These are phyloP conservation scores for Circaetus cinerascens DNA, from an alignment of 2,113 vertebrate species.

Conservation along the genomic window DNA sequence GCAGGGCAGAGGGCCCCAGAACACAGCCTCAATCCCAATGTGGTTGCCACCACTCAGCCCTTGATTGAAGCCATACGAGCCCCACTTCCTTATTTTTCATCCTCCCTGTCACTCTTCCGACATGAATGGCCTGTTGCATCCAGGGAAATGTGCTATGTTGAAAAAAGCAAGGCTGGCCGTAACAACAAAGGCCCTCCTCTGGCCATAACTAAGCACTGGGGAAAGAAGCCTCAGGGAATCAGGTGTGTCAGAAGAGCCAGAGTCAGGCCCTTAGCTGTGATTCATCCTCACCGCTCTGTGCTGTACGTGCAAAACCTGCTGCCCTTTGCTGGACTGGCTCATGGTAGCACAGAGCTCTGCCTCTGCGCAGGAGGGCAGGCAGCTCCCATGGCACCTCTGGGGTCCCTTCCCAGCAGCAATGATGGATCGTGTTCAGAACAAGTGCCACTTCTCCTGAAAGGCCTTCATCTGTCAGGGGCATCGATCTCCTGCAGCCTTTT, in stretches of 20 bases:
- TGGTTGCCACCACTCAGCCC: not conserved
- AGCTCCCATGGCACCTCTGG: not conserved
- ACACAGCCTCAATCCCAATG: not conserved
- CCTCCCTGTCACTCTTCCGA: not conserved
- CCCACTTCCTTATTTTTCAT: not conserved
- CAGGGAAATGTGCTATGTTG: not conserved
- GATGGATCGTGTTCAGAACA: not conserved
- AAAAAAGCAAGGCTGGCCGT: not conserved
- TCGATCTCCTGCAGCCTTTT: conserved; percentile 21
- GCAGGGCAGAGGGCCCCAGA: not conserved
- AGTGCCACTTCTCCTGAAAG: not conserved
- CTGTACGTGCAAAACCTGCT: not conserved
- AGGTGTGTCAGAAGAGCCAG: not conserved
- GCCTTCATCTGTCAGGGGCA: not conserved
- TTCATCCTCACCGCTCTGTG: not conserved
- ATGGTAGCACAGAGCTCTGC: not conserved
- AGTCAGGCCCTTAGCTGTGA: not conserved
- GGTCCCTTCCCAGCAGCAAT: not conserved
- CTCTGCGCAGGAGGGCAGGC: not conserved
- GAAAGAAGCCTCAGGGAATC: fast-evolving
- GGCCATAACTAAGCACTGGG: no score
- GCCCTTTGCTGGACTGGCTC: not conserved
- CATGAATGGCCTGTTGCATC: not conserved
- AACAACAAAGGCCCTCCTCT: not conserved
- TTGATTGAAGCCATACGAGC: not conserved